A percentile compares a stretch with the other conserved stretches of the same genome.
Conservation (phyloP, 2,797 vertebrate species). For the Cynodonichthys magdalenae region DNA sequence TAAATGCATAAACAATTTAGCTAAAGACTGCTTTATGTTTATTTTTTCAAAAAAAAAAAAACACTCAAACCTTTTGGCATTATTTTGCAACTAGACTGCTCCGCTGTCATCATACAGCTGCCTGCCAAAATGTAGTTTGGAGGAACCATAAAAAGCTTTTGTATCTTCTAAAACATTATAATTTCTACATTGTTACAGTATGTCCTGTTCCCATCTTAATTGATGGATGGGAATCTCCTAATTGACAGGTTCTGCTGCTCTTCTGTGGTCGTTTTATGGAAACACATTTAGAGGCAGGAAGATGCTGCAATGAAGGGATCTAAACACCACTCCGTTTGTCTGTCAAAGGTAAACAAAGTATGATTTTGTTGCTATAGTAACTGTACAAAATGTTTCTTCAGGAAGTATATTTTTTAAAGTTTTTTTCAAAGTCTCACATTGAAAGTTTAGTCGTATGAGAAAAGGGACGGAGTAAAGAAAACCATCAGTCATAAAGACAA, state of each 20-base stretch:
- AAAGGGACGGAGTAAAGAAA: neutral
- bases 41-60: neutral
- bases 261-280: slow-evolving; percentile 35
- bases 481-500: neutral
- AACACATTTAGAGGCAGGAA: slow-evolving; percentile 22
- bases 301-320: slow-evolving; percentile 18
- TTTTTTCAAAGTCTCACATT: slow-evolving; percentile 14
- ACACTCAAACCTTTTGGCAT: neutral
- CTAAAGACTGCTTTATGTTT: neutral
- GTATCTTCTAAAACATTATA: slow-evolving; percentile 11
- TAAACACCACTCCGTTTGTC: slow-evolving; percentile 43
- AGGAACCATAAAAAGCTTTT: slow-evolving; percentile 12
- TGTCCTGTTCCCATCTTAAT: slow-evolving; percentile 29
- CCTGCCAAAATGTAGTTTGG: slow-evolving; percentile 11
- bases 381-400: slow-evolving; percentile 27
- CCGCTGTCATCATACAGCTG: neutral
- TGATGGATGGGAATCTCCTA: slow-evolving; percentile 35
- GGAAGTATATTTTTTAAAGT: slow-evolving; percentile 5
- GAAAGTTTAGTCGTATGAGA: slow-evolving; percentile 1
- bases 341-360: slow-evolving; percentile 27
- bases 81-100: slow-evolving; percentile 13
- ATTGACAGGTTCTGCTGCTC: slow-evolving; percentile 18
- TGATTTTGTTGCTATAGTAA: slow-evolving; percentile 50
- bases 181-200: slow-evolving; percentile 3
- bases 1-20: neutral